phyloP scores from a whole-genome alignment of 1,140 invertebrate genomes.

The Leptopilina clavipes region DNA sequence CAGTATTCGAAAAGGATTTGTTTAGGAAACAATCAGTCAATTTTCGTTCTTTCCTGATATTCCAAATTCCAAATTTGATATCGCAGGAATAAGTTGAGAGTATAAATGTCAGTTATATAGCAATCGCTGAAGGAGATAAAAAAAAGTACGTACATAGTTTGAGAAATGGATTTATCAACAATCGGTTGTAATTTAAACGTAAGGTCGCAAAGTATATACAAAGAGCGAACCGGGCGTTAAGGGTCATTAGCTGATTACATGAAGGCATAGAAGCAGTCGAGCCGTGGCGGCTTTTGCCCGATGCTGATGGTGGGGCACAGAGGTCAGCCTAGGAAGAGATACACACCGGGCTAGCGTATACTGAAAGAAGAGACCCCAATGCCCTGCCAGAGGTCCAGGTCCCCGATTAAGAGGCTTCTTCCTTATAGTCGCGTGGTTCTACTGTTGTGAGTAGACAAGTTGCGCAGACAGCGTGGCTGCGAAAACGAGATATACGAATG shows the following conservation, averaged over 20 bases:
- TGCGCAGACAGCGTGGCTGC: slow-evolving; percentile 64
- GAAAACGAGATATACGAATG: slow-evolving; percentile 53
- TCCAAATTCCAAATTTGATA: no score
- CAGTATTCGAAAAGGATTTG: no score
- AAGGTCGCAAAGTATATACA: slow-evolving; percentile 39
- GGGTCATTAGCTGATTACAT: slow-evolving; percentile 50
- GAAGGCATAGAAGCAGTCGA: slow-evolving; percentile 45
- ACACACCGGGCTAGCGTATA: slow-evolving; percentile 52
- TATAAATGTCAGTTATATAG: no score
- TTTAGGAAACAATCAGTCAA: no score
- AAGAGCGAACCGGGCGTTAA: slow-evolving; percentile 41
- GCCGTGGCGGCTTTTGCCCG: slow-evolving; percentile 28
- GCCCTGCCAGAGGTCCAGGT: slow-evolving; percentile 64
- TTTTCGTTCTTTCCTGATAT: no score
- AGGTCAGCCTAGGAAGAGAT: slow-evolving; percentile 59
- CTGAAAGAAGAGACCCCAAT: slow-evolving; percentile 56
- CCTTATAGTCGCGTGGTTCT: slow-evolving; percentile 55
- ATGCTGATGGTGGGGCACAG: slow-evolving; percentile 39
- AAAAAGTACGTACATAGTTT: not conserved
- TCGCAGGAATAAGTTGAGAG: no score
- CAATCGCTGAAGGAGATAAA: not conserved
- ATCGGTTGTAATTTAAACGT: slow-evolving; percentile 37
- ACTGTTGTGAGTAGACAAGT: slow-evolving; percentile 23
- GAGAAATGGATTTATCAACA: slow-evolving; percentile 8
- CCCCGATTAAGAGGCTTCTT: slow-evolving; percentile 67